A percentile compares a stretch with the other conserved stretches of the same genome.
Conservation (phyloP, 2,888 invertebrate genomes). For the Conchocele bisecta region DNA sequence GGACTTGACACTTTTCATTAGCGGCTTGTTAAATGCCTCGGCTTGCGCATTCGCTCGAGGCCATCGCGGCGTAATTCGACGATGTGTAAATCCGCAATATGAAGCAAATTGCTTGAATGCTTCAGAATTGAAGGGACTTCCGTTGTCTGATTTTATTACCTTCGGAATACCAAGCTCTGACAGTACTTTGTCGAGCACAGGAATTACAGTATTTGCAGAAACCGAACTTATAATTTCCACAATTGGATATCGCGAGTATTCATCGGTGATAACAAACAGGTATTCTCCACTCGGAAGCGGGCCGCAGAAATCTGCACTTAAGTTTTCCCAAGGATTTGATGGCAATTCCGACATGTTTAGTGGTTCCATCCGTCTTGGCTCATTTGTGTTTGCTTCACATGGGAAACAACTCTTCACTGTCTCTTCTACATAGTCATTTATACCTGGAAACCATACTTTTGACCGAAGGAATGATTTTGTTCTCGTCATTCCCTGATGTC, state of each 20-base stretch:
- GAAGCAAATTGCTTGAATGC: background rate
- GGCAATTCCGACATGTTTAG: constrained; percentile 50
- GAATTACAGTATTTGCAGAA: constrained; percentile 3
- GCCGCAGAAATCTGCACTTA: constrained; percentile 51
- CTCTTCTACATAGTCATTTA: constrained; percentile 46
- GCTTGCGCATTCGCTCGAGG: constrained; percentile 14
- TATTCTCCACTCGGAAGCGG: constrained; percentile 30
- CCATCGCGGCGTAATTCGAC: constrained; percentile 17
- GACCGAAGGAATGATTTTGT: constrained; percentile 56
- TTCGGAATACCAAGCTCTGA: background rate
- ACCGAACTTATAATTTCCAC: constrained; percentile 28
- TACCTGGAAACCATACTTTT: constrained; percentile 61
- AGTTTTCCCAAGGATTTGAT: constrained; percentile 27
- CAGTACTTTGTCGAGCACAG: constrained; percentile 13
- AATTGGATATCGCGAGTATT: constrained; percentile 38
- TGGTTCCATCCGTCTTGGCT: constrained; percentile 26
- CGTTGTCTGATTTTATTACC: constrained; percentile 13
- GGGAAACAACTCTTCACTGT: constrained; percentile 31
- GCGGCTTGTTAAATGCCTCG: constrained; percentile 30
- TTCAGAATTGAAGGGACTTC: background rate
- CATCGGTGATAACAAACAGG: constrained; percentile 22
- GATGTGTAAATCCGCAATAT: constrained; percentile 13
- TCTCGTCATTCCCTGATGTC: constrained; percentile 60
- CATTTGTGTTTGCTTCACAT: constrained; percentile 19
- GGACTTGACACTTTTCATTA: constrained; percentile 21